phyloP scores from a whole-genome alignment of 2,888 invertebrate genomes.

The Amorpha juglandis region DNA sequence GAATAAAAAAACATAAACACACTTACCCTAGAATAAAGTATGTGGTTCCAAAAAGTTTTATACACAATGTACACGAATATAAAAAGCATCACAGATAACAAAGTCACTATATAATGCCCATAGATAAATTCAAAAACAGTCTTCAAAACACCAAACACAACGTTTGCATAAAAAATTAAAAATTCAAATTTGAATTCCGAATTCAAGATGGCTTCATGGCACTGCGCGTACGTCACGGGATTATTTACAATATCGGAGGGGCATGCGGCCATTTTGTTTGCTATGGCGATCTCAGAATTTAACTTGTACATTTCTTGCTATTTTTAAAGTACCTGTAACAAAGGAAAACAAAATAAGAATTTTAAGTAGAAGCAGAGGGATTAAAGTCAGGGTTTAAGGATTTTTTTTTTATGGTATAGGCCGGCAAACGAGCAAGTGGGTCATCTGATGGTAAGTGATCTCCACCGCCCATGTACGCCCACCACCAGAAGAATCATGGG shows the following conservation, averaged over 20 bases:
- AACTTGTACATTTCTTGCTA: neutral
- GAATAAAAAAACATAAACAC: neutral
- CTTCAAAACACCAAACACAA: slow-evolving; percentile 36
- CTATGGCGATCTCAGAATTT: neutral
- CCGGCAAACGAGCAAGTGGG: too few species aligned
- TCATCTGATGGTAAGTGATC: too few species aligned
- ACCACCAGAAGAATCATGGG: too few species aligned
- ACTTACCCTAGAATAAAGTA: slow-evolving; percentile 64
- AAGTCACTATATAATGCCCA: slow-evolving; percentile 42
- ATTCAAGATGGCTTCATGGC: slow-evolving; percentile 35
- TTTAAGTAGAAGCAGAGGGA: too few species aligned
- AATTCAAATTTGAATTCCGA: slow-evolving; percentile 39
- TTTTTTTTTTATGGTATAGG: too few species aligned
- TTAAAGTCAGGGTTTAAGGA: too few species aligned
- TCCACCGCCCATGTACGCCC: too few species aligned
- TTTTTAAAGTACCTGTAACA: slow-evolving; percentile 1
- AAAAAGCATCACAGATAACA: slow-evolving; percentile 45
- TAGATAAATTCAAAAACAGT: slow-evolving; percentile 39
- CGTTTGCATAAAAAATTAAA: slow-evolving; percentile 37
- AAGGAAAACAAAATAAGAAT: neutral
- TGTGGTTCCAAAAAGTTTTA: slow-evolving; percentile 59
- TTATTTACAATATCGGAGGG: neutral
- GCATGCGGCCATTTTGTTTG: slow-evolving; percentile 8
- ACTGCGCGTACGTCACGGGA: slow-evolving; percentile 29
- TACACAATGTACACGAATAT: slow-evolving; percentile 51